Conservation (phyloP, 2,888 invertebrate species). For the Keiferia lycopersicella region DNA sequence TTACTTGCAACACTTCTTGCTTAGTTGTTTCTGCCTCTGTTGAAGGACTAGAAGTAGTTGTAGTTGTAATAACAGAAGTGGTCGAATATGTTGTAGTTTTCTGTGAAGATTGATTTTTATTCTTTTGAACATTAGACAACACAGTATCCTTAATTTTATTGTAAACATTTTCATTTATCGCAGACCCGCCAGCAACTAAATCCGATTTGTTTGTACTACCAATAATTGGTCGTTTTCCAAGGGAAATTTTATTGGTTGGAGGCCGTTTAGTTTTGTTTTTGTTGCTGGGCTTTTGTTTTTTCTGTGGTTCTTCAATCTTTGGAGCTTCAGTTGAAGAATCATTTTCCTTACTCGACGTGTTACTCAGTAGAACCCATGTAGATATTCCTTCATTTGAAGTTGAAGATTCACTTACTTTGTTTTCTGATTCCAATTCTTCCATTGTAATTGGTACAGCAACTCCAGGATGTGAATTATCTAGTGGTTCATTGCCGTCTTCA, state of each 20-base stretch:
- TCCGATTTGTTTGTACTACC: constrained; percentile 74
- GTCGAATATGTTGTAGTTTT: constrained; percentile 45
- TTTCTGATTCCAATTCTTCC: constrained; percentile 82
- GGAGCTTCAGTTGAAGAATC: constrained; percentile 65
- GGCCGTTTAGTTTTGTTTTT: constrained; percentile 69
- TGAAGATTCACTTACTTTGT: constrained; percentile 72
- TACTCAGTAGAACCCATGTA: constrained; percentile 88
- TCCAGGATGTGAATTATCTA: constrained; percentile 83
- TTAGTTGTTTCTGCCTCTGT: constrained; percentile 55
- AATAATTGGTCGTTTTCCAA: constrained; percentile 65
- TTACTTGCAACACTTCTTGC: constrained; percentile 53
- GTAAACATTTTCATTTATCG: constrained; percentile 74
- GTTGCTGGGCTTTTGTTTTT: constrained; percentile 59
- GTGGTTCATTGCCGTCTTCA: constrained; percentile 57
- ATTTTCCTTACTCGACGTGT: constrained; percentile 59
- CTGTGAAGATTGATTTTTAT: constrained; percentile 60
- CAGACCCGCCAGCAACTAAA: constrained; percentile 71
- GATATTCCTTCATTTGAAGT: constrained; percentile 86
- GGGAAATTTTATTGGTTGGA: constrained; percentile 53
- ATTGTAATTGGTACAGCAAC: constrained; percentile 84
- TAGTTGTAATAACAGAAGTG: constrained; percentile 45
- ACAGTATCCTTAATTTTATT: constrained; percentile 84
- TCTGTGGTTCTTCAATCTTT: constrained; percentile 57
- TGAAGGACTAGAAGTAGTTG: constrained; percentile 38
- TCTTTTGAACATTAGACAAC: constrained; percentile 76